These are phyloP conservation scores for Tursiops truncatus DNA, from an alignment of 2,113 vertebrate species.

Conservation along the genomic window DNA sequence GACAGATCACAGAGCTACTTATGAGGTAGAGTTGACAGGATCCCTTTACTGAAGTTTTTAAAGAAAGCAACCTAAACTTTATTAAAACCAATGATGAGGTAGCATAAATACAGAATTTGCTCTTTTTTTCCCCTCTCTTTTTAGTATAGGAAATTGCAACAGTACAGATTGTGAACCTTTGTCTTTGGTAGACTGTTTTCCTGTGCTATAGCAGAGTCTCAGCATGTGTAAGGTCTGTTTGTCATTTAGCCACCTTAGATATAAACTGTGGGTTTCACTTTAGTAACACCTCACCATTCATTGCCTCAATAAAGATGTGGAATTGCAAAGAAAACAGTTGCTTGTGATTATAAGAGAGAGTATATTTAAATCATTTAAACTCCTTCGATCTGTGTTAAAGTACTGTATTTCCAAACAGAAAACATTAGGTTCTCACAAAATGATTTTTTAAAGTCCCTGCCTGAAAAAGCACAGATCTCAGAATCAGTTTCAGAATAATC, in stretches of 20 bases:
- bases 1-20: background rate
- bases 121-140: background rate
- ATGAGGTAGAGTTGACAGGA: background rate
- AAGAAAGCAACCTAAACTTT: background rate
- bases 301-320: background rate
- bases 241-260: slow-evolving; percentile 4
- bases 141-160: background rate
- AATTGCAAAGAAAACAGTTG: slow-evolving; percentile 37
- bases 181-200: background rate
- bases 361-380: background rate
- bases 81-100: background rate
- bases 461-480: background rate
- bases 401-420: background rate
- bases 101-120: background rate
- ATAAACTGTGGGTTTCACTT: slow-evolving; percentile 39
- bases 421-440: background rate
- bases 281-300: background rate
- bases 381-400: background rate
- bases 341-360: background rate
- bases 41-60: background rate
- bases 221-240: background rate
- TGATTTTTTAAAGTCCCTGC: background rate
- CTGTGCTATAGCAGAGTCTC: background rate
- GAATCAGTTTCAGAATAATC: background rate
- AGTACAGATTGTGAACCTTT: background rate